Conservation (phyloP, 2,888 invertebrate genomes). For the Acanthoscelides obtectus region DNA sequence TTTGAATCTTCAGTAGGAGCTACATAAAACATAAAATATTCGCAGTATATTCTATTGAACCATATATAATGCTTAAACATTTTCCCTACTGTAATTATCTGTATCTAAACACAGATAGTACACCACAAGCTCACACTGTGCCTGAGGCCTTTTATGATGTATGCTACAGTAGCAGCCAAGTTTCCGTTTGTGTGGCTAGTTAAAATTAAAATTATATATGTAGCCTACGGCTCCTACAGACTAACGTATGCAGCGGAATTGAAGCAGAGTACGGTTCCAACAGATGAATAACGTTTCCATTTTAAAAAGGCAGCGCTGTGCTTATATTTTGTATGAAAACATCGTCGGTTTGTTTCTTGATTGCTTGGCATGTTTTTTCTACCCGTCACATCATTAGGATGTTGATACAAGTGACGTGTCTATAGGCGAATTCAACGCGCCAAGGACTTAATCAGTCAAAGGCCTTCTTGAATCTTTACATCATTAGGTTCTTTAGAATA, state of each 20-base stretch:
- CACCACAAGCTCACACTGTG: background rate
- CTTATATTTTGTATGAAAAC: conserved; percentile 9
- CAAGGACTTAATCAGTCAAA: background rate
- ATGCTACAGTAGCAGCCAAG: background rate
- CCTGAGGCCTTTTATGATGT: background rate
- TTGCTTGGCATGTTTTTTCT: conserved; percentile 9
- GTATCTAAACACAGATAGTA: background rate
- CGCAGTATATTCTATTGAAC: background rate
- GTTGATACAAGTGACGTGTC: conserved; percentile 8
- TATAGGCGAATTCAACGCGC: background rate
- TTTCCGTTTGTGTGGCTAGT: background rate
- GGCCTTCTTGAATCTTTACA: background rate
- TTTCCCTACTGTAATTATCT: background rate
- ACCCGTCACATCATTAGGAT: conserved; percentile 7
- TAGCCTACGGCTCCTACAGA: background rate
- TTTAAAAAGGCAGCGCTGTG: conserved; percentile 5
- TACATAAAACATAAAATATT: background rate
- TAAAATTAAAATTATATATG: background rate
- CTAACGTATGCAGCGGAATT: background rate
- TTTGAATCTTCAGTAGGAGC: background rate
- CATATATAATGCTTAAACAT: background rate
- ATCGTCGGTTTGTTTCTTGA: conserved; percentile 11
- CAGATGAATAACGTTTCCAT: background rate
- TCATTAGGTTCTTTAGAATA: background rate
- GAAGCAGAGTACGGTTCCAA: background rate